Conservation (phyloP, 1,140 invertebrate species). For the Trigoniulus corallinus region DNA sequence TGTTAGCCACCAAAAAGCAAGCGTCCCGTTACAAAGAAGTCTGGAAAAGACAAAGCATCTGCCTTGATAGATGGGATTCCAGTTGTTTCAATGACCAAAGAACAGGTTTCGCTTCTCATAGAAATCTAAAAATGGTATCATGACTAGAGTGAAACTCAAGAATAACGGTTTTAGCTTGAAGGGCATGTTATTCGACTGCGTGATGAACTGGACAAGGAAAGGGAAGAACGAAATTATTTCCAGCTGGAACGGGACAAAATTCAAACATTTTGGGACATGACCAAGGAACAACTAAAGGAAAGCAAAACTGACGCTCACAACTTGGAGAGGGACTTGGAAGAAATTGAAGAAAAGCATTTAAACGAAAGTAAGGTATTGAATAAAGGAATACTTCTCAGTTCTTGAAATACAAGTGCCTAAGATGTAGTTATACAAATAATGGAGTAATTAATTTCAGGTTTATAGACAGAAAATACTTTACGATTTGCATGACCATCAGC, state of each 20-base stretch:
- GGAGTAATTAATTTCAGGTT: constrained; percentile 25
- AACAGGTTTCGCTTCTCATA: constrained; percentile 38
- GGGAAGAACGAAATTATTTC: constrained; percentile 88
- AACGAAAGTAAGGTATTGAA: constrained; percentile 33
- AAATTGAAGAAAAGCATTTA: constrained; percentile 68
- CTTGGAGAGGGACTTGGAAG: constrained; percentile 75
- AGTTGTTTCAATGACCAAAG: constrained; percentile 78
- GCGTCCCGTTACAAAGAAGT: constrained; percentile 14
- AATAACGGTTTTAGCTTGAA: constrained; percentile 38
- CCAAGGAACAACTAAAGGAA: constrained; percentile 65
- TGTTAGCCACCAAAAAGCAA: too few species aligned
- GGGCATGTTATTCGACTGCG: constrained; percentile 69
- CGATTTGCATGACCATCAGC: constrained; percentile 78
- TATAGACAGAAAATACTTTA: constrained; percentile 87
- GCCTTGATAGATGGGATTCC: constrained; percentile 74
- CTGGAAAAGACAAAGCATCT: constrained; percentile 25
- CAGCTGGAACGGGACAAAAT: constrained; percentile 89
- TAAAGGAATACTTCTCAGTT: neutral
- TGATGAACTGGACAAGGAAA: constrained; percentile 78
- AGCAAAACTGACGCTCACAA: constrained; percentile 45
- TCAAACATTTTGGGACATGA: constrained; percentile 85
- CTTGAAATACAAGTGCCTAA: neutral
- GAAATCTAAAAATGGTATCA: neutral
- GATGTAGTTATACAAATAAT: neutral
- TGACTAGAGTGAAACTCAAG: neutral